Evolutionary conservation across 1,140 invertebrate genomes (phyloP), one percentile per base, ranked within the genome.

Genomic region (Bombus ignitus): DNA sequence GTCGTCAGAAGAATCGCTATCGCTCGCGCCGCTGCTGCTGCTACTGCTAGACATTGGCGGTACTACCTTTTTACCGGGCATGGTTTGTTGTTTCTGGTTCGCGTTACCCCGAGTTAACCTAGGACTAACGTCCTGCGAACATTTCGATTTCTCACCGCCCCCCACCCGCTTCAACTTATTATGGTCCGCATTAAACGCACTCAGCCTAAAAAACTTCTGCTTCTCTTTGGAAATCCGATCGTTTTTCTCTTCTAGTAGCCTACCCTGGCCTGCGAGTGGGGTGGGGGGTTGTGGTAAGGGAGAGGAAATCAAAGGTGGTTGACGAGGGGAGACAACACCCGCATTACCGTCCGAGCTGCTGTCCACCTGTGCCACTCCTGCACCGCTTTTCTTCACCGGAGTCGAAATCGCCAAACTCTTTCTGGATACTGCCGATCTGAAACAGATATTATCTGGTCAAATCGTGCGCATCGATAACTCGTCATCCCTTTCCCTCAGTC

Each of bases 161-260:
- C 93, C 94, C 91, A 93, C 94, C 91, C 94, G 93, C 91, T 96
- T 95, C 65, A 94, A 75, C 84, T 95, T 95, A 88, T 92, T 94
- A 88, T 96, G 96, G 77, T 95, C 95, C 35, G 96, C 94, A 93
- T 97, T 97, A 92, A 97, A 97, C 79, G 97, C 97, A 90, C 97
- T 97, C 91, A 96, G 96, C 94, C 97, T 96, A 96, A 98, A 98
- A 95, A 98, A 98, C 94, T 98, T 98, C 95, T 97, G 97, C 95
- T 98, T 98, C 95, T 98, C 97, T 95, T 97, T 97, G 73, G 97
- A 98, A 96, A 98, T 97, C 91, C 96, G 96, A 94, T 97, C 97
- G 93, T 96, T 96, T 92, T 96, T 96, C 92, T 96, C 96, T 91
- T 96, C 96, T 91, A 96, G 95, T 88, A 94, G 93, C 92, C 93